Percentiles rank a stretch among this genome's conserved stretches.
These are phyloP conservation scores for Stichodactyla helianthus DNA, from an alignment of 64 coral and sea anemone species.

Conservation along the genomic window DNA sequence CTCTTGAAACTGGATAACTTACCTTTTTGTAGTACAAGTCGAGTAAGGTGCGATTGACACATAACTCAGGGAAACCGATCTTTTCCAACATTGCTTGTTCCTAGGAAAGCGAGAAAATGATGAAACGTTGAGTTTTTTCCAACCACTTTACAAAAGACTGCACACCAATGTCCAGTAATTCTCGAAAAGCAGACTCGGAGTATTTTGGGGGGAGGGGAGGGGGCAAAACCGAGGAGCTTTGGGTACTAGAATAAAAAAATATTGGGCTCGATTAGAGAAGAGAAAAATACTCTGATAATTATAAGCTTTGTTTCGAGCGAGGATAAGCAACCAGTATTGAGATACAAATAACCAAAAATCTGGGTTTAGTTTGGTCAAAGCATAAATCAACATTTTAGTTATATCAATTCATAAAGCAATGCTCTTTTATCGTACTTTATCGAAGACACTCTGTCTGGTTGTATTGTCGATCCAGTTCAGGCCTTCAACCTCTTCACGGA, in stretches of 20 bases:
- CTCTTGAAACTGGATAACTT: background rate
- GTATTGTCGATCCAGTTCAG: slow-evolving; percentile 65
- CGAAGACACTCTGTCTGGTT: slow-evolving; percentile 57
- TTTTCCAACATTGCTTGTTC: slow-evolving; percentile 74
- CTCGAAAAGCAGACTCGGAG: too few relatives aligned
- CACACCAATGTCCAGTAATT: background rate
- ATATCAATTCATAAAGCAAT: too few relatives aligned
- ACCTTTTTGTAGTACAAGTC: slow-evolving; percentile 48
- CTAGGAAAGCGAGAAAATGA: slow-evolving; percentile 24
- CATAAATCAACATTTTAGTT: too few relatives aligned
- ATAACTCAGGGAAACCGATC: slow-evolving; percentile 68
- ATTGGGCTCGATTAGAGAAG: too few relatives aligned
- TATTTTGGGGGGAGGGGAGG: background rate
- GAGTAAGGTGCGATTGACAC: slow-evolving; percentile 64
- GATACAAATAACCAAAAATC: background rate
- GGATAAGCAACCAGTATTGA: background rate
- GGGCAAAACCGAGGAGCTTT: too few relatives aligned
- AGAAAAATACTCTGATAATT: too few relatives aligned
- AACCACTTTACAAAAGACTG: background rate
- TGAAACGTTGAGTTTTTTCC: background rate
- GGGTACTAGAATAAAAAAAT: too few relatives aligned
- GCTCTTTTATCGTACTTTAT: slow-evolving; percentile 46
- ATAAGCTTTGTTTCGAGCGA: background rate
- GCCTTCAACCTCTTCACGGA: slow-evolving; percentile 66
- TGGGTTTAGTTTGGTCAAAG: too few relatives aligned